phyloP scores from a whole-genome alignment of 2,888 invertebrate species.

The Tipula confusa region DNA sequence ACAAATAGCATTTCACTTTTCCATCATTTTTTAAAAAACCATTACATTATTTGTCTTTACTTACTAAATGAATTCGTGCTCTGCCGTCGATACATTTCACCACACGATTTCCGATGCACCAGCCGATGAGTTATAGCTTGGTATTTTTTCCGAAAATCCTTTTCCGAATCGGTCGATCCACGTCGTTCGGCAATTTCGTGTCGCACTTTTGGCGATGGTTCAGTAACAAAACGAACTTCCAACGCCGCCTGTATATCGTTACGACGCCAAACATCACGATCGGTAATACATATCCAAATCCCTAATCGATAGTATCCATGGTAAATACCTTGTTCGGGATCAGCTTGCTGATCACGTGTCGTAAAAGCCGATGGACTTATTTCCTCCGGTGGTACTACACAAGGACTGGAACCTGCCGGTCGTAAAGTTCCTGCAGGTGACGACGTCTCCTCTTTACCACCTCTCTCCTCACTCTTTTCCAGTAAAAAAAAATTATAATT shows the following conservation, averaged over 20 bases:
- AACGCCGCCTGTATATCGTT: slow-evolving; percentile 32
- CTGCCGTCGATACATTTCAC: slow-evolving; percentile 83
- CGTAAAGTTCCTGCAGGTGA: slow-evolving; percentile 67
- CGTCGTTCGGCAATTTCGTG: slow-evolving; percentile 51
- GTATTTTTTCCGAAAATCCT: slow-evolving; percentile 78
- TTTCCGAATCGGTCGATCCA: slow-evolving; percentile 75
- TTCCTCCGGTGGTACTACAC: slow-evolving; percentile 53
- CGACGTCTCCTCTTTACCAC: slow-evolving; percentile 63
- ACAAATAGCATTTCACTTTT: background rate
- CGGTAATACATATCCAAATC: slow-evolving; percentile 72
- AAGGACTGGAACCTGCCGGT: slow-evolving; percentile 62
- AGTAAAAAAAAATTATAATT: too few relatives aligned
- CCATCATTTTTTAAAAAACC: background rate
- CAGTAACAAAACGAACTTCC: slow-evolving; percentile 31
- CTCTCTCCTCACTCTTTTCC: slow-evolving; percentile 64
- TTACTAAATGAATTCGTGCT: slow-evolving; percentile 80
- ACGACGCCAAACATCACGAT: slow-evolving; percentile 61
- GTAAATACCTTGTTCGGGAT: slow-evolving; percentile 60
- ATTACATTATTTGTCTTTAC: slow-evolving; percentile 44
- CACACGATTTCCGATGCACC: slow-evolving; percentile 83
- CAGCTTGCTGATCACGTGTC: slow-evolving; percentile 36
- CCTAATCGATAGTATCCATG: slow-evolving; percentile 67
- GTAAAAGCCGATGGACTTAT: slow-evolving; percentile 31
- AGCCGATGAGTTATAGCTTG: slow-evolving; percentile 83
- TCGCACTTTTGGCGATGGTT: slow-evolving; percentile 34